Evolutionary conservation across 2,888 invertebrate genomes (phyloP).

Genomic region (Raillietiella orientalis): DNA sequence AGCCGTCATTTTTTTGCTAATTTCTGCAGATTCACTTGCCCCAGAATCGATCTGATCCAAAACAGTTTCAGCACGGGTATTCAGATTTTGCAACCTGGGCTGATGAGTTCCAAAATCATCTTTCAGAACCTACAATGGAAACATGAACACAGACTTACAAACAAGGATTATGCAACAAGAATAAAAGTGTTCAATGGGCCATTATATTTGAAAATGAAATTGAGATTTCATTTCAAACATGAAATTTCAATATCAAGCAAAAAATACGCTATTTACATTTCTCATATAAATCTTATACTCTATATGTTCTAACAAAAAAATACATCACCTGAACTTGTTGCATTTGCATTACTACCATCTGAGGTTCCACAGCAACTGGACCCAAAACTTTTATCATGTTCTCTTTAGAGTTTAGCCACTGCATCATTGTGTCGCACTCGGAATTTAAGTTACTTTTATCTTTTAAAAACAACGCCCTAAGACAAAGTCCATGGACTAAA

Average conservation of each 20-base stretch:
- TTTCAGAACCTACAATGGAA: slow-evolving; percentile 54
- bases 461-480: slow-evolving; percentile 42
- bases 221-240: slow-evolving; percentile 3
- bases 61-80: slow-evolving; percentile 42
- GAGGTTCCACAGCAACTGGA: slow-evolving; percentile 77
- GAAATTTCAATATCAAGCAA: slow-evolving; percentile 1
- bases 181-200: too few relatives aligned
- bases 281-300: too few relatives aligned
- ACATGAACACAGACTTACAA: too few relatives aligned
- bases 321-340: slow-evolving; percentile 37
- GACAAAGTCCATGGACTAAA: too few relatives aligned
- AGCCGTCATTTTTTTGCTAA: slow-evolving; percentile 33
- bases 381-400: slow-evolving; percentile 82
- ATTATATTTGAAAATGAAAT: too few relatives aligned
- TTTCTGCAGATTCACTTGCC: slow-evolving; percentile 25
- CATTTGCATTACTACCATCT: slow-evolving; percentile 81
- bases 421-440: slow-evolving; percentile 42
- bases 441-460: slow-evolving; percentile 75
- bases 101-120: slow-evolving; percentile 84
- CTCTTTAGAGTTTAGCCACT: slow-evolving; percentile 73
- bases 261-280: slow-evolving; percentile 2
- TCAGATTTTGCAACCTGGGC: slow-evolving; percentile 51
- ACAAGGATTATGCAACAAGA: too few relatives aligned
- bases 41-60: slow-evolving; percentile 22
- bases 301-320: neutral